Evolutionary conservation across 2,113 vertebrate species (phyloP).

Genomic region (Tinamus guttatus): DNA sequence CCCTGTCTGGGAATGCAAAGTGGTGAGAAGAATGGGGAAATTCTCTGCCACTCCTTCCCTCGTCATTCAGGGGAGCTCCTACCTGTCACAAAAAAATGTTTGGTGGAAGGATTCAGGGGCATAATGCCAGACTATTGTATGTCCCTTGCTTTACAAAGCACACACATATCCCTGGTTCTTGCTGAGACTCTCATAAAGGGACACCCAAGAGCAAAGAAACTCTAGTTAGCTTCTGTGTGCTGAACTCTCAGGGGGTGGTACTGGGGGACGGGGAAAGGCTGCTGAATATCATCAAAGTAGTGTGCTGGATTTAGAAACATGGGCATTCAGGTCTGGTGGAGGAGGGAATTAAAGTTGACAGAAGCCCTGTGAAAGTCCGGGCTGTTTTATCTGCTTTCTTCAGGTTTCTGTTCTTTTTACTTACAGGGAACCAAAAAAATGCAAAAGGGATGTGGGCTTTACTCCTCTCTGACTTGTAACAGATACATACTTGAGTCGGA

Average conservation of each 20-base stretch:
- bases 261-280: background rate
- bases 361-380: background rate
- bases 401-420: background rate
- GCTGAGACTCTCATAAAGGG: background rate
- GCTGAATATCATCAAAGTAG: rapidly evolving
- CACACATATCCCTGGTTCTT: background rate
- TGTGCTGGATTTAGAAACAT: background rate
- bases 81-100: background rate
- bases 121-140: background rate
- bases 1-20: background rate
- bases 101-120: background rate
- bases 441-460: background rate
- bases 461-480: background rate
- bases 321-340: background rate
- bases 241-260: background rate
- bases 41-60: background rate
- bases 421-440: background rate
- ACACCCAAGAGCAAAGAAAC: background rate
- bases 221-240: background rate
- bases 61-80: rapidly evolving
- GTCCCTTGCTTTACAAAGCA: background rate
- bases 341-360: background rate
- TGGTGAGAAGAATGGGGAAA: background rate
- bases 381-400: background rate
- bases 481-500: background rate